Evolutionary conservation across 2,113 vertebrate species (phyloP).

Genomic region (Peromyscus maniculatus): DNA sequence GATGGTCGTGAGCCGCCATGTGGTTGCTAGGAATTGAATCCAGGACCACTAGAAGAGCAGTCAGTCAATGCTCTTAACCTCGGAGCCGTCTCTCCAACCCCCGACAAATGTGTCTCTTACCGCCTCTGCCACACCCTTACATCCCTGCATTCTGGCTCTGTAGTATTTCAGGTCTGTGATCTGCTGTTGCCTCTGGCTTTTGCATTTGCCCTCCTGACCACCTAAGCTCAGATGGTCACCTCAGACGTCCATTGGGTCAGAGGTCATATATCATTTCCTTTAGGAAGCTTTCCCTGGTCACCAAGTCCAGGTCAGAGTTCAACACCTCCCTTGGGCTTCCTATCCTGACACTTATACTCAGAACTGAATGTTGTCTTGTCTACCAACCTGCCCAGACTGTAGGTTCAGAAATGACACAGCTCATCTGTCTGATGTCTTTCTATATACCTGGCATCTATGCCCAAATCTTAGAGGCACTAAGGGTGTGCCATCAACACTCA

Average conservation of each 20-base stretch:
- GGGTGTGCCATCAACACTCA: neutral
- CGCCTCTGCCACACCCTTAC: neutral
- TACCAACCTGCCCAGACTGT: neutral
- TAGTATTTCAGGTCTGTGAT: neutral
- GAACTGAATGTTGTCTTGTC: neutral
- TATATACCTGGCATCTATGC: neutral
- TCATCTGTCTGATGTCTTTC: neutral
- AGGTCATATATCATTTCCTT: neutral
- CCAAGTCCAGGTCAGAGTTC: neutral
- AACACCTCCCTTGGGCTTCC: neutral
- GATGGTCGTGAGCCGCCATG: neutral
- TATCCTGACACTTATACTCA: neutral
- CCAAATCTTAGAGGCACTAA: neutral
- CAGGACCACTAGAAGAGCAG: neutral
- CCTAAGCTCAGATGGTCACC: neutral
- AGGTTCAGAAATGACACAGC: neutral
- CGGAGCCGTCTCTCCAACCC: neutral
- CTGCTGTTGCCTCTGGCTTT: neutral
- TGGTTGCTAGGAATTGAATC: neutral
- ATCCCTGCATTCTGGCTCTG: accelerated
- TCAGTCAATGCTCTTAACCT: neutral
- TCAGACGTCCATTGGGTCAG: neutral
- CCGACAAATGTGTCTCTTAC: neutral
- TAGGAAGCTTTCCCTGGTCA: neutral
- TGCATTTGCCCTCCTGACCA: neutral